Evolutionary conservation across 1,140 invertebrate genomes (phyloP).

Genomic region (Pseudomyrmex sp.): DNA sequence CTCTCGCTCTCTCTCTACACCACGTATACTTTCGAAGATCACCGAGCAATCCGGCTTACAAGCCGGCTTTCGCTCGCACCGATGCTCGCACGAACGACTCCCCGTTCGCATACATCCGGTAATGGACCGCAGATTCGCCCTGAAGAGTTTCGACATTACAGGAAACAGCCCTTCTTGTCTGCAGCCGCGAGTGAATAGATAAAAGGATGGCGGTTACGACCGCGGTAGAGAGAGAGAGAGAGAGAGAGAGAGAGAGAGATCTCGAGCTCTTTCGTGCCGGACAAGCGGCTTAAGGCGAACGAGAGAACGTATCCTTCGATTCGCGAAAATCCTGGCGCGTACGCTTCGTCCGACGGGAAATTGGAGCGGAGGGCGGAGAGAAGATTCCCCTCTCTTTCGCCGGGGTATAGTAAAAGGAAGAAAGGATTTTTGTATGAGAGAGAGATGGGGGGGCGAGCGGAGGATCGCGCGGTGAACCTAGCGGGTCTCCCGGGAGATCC

Average conservation of each 20-base stretch:
- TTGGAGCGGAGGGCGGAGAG: conserved; percentile 1
- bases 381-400: background rate
- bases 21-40: background rate
- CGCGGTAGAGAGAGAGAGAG: background rate
- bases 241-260: background rate
- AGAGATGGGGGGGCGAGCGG: background rate
- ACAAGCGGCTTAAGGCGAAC: conserved; percentile 42
- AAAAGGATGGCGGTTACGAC: conserved; percentile 17
- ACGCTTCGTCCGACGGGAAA: conserved; percentile 39
- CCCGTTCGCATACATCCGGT: background rate
- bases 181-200: conserved; percentile 53
- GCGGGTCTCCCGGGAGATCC: conserved; percentile 46
- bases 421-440: conserved; percentile 11
- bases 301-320: conserved; percentile 53
- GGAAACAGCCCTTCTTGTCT: conserved; percentile 17
- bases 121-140: background rate
- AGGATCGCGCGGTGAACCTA: conserved; percentile 60
- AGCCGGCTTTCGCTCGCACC: conserved; percentile 6
- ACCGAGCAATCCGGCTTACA: background rate
- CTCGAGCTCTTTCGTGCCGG: conserved; percentile 41
- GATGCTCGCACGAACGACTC: background rate
- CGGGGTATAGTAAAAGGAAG: conserved; percentile 19
- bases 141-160: background rate
- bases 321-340: conserved; percentile 61
- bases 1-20: too few species aligned